Percentiles rank a stretch among this genome's conserved stretches.
These are phyloP conservation scores for Pherbina coryleti DNA, from an alignment of 2,888 invertebrate genomes.

Conservation along the genomic window DNA sequence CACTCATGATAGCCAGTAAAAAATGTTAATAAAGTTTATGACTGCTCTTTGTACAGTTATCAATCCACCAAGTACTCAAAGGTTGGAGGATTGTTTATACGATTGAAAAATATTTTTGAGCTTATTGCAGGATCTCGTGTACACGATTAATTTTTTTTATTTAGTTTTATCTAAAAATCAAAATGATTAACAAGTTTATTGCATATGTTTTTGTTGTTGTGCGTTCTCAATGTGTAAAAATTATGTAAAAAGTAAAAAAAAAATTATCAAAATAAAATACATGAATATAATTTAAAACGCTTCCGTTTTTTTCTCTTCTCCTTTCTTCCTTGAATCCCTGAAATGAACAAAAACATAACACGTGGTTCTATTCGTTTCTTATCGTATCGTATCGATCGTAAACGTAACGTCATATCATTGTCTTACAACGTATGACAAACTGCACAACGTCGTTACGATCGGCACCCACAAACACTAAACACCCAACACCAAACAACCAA, in stretches of 20 bases:
- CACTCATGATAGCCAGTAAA: too few species aligned
- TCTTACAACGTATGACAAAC: conserved; percentile 7
- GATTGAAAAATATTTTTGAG: too few species aligned
- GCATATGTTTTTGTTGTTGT: conserved; percentile 49
- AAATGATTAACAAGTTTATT: conserved; percentile 21
- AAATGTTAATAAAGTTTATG: too few species aligned
- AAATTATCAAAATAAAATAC: conserved; percentile 48
- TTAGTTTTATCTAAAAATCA: background rate
- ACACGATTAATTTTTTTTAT: background rate
- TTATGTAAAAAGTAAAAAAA: conserved; percentile 23
- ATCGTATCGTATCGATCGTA: conserved; percentile 48
- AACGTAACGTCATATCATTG: conserved; percentile 12
- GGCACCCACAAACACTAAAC: conserved; percentile 6
- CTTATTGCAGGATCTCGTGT: too few species aligned
- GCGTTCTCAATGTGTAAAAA: conserved; percentile 48
- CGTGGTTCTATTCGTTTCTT: conserved; percentile 64
- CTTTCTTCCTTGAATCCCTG: conserved; percentile 66
- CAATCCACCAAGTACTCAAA: too few species aligned
- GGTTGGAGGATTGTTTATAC: too few species aligned
- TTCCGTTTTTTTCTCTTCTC: conserved; percentile 68
- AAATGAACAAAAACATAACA: conserved; percentile 46
- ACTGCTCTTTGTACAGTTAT: too few species aligned
- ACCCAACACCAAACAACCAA: too few species aligned
- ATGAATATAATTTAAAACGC: conserved; percentile 52
- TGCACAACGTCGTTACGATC: conserved; percentile 38